A percentile compares a stretch with the other conserved stretches of the same genome.
phyloP scores from a whole-genome alignment of 2,888 invertebrate species.

The Onthophagus sagittarius region DNA sequence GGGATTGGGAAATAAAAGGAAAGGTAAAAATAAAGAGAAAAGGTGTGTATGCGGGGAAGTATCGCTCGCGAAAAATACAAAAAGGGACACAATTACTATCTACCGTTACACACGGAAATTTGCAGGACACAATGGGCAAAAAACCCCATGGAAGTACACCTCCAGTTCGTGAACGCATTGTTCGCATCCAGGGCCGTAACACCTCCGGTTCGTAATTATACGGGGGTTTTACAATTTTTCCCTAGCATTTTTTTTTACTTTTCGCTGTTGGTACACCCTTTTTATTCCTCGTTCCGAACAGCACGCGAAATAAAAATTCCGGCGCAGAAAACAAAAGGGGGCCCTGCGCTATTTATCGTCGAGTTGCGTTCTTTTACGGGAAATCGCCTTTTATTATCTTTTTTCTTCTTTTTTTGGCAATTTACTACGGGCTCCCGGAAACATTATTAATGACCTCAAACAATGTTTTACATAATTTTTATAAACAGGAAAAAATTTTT shows the following conservation, averaged over 20 bases:
- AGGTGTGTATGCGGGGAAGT: not conserved
- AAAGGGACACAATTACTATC: constrained; percentile 11
- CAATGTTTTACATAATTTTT: not conserved
- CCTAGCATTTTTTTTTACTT: not conserved
- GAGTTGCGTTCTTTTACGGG: not conserved
- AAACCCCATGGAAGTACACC: constrained; percentile 1
- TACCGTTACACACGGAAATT: constrained; percentile 5
- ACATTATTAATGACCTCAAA: not conserved
- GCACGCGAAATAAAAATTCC: not conserved
- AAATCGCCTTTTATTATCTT: not conserved
- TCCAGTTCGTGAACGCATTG: constrained; percentile 6
- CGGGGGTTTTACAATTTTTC: constrained; percentile 9
- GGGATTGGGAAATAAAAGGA: not conserved
- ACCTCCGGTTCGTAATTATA: constrained; percentile 11
- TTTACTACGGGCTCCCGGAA: not conserved
- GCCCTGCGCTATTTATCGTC: not conserved
- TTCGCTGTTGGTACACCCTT: not conserved
- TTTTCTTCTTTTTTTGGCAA: not conserved
- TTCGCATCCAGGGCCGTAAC: constrained; percentile 10
- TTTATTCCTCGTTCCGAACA: not conserved
- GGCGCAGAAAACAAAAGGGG: not conserved
- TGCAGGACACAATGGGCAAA: constrained; percentile 9
- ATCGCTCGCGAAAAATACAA: constrained; percentile 3
- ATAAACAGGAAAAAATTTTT: not conserved
- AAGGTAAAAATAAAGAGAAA: not conserved